Percentiles rank a stretch among this genome's conserved stretches.
phyloP scores from a whole-genome alignment of 2,888 invertebrate genomes.

The Lasioglossum zephyrum region DNA sequence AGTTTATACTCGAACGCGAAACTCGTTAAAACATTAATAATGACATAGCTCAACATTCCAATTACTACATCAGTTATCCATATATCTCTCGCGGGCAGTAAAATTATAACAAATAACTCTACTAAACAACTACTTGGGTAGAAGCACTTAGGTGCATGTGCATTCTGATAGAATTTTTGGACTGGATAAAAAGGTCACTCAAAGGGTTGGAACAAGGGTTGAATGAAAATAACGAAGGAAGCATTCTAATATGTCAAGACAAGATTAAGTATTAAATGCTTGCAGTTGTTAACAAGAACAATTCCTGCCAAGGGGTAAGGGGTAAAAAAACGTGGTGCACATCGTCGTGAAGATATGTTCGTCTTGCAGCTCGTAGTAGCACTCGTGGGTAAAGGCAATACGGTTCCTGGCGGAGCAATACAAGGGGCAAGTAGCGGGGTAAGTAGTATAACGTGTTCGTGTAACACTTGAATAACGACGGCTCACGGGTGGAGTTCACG shows the following conservation, averaged over 20 bases:
- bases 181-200: background rate
- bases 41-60: no score
- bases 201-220: background rate
- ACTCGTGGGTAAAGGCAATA: slow-evolving; percentile 55
- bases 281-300: background rate
- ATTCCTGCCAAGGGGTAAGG: background rate
- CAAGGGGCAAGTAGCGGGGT: slow-evolving; percentile 59
- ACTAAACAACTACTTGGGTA: background rate
- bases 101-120: background rate
- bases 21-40: background rate
- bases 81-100: background rate
- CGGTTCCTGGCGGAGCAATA: slow-evolving; percentile 46
- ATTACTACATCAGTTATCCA: background rate
- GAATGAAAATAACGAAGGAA: background rate
- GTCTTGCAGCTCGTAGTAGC: slow-evolving; percentile 25
- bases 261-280: background rate
- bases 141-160: no score
- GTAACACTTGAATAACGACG: slow-evolving; percentile 67
- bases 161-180: background rate
- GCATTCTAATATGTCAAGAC: background rate
- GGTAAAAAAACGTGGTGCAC: slow-evolving; percentile 1
- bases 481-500: slow-evolving; percentile 63
- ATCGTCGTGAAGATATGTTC: slow-evolving; percentile 29
- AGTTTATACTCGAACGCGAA: background rate
- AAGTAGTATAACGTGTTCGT: slow-evolving; percentile 71